Base-by-base conservation (phyloP, 2,888 invertebrate species). In the Habroteleia sp. region DNA sequence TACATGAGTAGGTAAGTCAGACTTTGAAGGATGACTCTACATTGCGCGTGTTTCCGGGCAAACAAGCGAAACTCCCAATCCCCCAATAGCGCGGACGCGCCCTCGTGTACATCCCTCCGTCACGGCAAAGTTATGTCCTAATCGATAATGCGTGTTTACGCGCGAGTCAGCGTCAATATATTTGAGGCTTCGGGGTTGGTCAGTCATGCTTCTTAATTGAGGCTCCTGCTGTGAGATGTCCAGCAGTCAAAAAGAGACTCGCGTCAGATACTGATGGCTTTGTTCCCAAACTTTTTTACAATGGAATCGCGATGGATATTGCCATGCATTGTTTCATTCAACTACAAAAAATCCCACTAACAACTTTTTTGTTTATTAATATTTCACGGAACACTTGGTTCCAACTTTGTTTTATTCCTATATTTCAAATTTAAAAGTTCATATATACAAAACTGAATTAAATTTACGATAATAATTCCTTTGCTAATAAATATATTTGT, bases 171-270 rank as follows among this genome's bases (percentile, higher is more conserved):
- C 71, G 79, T 74, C 80, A 77, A 78, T 82, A 76, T 68, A 79
- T 80, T 73, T 76, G 44, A 77, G 71, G 75, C 63, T 56, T 63
- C 52, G 37, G 60, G 65, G 60, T 69, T 78, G 83, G 82, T 83
- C 83, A 82, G 84, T 85, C 84, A 85, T 85, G 82, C 81, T 77
- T 81, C 75, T 85, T 85, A 85, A 85, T 85, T 85, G 85, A 73
- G 54, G 56, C 75, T 66, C 62, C 71, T 48, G 52, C 58, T 69
- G 62, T 74, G 74, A 77, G 77, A 74, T 74, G 72, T 72, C 71
- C 68, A 65, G 16, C 48, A 74, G 77, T 68, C 68, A 74, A 74
- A 74, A 73, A 73, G 65, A 65, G 76, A 52, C 60, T 65, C 35
- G 63, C 46, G 72, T 20, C 39, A 63, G 69, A 65, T 69, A 76